Evolutionary conservation across 2,797 vertebrate species (phyloP).

Genomic region (Spinus olivaceus): DNA sequence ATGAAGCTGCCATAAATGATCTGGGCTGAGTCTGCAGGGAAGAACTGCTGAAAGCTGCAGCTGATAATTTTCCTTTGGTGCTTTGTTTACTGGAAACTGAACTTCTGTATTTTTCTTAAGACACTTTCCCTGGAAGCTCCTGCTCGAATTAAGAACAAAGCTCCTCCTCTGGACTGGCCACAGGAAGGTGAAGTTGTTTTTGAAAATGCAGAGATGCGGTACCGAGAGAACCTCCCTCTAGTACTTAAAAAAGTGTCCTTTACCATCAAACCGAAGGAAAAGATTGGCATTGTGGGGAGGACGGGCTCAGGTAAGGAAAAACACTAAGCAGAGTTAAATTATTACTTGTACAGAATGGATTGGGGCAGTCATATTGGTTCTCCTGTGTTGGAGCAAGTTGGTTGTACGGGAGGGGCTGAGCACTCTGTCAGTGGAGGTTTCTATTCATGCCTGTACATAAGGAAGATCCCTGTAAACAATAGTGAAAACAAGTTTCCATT

Average conservation of each 20-base stretch:
- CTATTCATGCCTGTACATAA: not conserved
- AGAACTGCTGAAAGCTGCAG: not conserved
- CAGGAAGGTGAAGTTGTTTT: constrained; percentile 88
- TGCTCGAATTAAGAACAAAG: constrained; percentile 86
- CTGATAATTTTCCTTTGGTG: not conserved
- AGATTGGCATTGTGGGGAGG: constrained; percentile 90
- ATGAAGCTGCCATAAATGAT: not conserved
- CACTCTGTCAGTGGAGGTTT: not conserved
- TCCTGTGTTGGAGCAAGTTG: not conserved
- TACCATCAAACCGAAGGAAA: constrained; percentile 89
- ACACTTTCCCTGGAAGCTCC: constrained; percentile 89
- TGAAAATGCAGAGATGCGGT: constrained; percentile 87
- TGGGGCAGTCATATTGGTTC: not conserved
- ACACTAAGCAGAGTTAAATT: not conserved
- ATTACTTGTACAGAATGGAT: not conserved
- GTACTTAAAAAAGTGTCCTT: constrained; percentile 91
- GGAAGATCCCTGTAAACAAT: not conserved
- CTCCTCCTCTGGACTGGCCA: constrained; percentile 84
- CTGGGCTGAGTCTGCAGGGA: not conserved
- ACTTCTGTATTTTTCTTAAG: constrained; percentile 48
- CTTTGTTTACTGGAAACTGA: not conserved
- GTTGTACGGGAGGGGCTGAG: not conserved
- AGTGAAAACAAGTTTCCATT: not conserved
- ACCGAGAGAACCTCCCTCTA: constrained; percentile 88
- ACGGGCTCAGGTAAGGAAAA: constrained; percentile 85